phyloP scores from a whole-genome alignment of 2,797 vertebrate genomes.

The Pseudocheirus occidentalis region DNA sequence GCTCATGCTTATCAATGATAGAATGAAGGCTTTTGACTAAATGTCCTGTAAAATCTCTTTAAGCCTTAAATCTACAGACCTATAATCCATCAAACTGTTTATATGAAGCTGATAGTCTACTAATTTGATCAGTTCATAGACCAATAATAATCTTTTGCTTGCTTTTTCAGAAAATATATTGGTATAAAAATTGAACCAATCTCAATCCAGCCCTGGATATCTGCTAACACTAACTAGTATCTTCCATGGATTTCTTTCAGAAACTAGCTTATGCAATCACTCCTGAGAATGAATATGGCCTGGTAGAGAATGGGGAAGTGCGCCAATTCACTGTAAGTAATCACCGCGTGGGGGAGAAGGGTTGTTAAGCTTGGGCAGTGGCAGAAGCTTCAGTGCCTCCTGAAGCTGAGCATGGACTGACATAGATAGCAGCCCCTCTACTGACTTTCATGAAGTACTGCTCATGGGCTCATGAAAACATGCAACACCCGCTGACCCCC shows the following conservation, averaged over 20 bases:
- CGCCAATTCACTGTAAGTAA: conserved; percentile 91
- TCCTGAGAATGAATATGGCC: conserved; percentile 91
- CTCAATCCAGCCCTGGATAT: accelerated
- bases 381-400: not conserved
- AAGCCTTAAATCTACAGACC: not conserved
- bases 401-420: not conserved
- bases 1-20: not conserved
- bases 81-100: not conserved
- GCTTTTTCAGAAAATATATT: not conserved
- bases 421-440: not conserved
- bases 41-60: not conserved
- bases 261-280: conserved; percentile 93
- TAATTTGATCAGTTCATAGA: accelerated
- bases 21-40: not conserved
- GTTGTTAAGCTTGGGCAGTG: not conserved
- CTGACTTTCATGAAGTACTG: not conserved
- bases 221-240: not conserved
- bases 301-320: conserved; percentile 91
- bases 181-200: not conserved
- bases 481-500: not conserved
- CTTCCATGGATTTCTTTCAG: conserved; percentile 76
- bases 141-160: not conserved
- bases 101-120: not conserved
- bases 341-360: not conserved
- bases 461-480: not conserved